Base-by-base conservation (phyloP, 2,113 vertebrate species). In the Chloroceryle aenea region DNA sequence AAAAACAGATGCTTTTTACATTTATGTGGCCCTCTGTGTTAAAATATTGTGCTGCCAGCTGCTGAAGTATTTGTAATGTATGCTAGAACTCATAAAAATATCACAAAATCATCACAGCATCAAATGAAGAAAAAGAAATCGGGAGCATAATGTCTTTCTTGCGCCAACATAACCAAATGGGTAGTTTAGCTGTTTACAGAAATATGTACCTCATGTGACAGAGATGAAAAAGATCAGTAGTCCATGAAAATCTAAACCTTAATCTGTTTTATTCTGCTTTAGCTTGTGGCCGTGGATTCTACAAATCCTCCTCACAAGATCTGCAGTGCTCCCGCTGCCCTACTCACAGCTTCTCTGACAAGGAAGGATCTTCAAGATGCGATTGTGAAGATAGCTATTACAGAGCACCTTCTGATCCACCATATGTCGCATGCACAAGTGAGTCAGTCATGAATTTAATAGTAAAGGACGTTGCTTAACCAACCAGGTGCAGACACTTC, bases 241-340 rank as follows among this genome's bases (percentile, higher is more conserved):
- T 43, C 34, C n/a, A 15, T 68, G 45, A 27, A 91, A 85, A 81
- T 91, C 62, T 29, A 67, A 88, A 14, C 64, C 43, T 95, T 29
- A 26, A 32, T 95, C 94, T 96, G 36, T 95, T 95, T 96, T 80
- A 17, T 95, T 94, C 55, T 72, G 30, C 53, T 48, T 59, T 97
- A 99, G 99, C 99, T 61, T 99, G 99, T 90, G 98, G 99, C 23
- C 99, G 99, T 77, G 99, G 99, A 63, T 99, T 99, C 98, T 99
- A 99, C 98, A 99, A 99, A 98, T 99, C 99, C 52, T 99, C 99
- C 59, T 99, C 99, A n/a, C 99, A 99, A 98, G 99, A 99, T 97
- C 98, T 99, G 27, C 99, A 99, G 97, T 99, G 99, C 81, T 99
- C 99, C 72, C 99, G 99, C 32, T 99, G 99, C 85, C 99, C 99